Base-by-base conservation (phyloP, 2,888 invertebrate genomes). In the Drosophila setosimentum region DNA sequence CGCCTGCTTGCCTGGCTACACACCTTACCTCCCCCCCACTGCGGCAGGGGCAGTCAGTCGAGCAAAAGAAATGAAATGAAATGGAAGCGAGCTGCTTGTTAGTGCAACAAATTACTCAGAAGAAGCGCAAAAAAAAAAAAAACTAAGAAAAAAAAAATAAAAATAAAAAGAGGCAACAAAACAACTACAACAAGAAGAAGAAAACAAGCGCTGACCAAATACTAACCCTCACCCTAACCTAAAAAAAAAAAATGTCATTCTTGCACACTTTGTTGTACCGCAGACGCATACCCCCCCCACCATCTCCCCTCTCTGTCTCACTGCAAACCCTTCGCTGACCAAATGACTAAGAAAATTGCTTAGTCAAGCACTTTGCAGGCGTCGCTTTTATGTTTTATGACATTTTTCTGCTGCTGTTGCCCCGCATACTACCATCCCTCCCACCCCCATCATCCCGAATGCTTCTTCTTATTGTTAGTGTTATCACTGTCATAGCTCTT, bases 281-380 rank as follows among this genome's bases (percentile, higher is more conserved):
- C 21, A 24, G 24, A 24, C n/a, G n/a, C 18, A 18, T 18, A 0
- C 16, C 2, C 45, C 16, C 32, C 18, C 13, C 18, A 3, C 27
- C 30, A 5, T 3, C 2, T 1, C 42, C 16, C 16, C 29, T 8
- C 10, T 5, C 3, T 8, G 3, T 6, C 3, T n/a, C 7, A 2
- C 16, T 37, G n/a, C 13, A 37, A 40, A 40, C 57, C 57, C 53
- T 51, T 64, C 74, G 68, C 68, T 83, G 83, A 78, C 87, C 87
- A 87, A 83, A 83, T 86, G 83, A 81, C 87, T 80, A 83, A 86
- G 87, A 87, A 87, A 83, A 83, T 83, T 83, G 83, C 87, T 87
- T 83, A 81, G 87, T 78, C 87, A 80, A 87, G 87, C 83, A 86
- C 87, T 83, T 83, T 83, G 73, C 83, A 87, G 83, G 84, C 83